Evolutionary conservation across 2,113 vertebrate genomes (phyloP).

Genomic region (Thymallus thymallus): DNA sequence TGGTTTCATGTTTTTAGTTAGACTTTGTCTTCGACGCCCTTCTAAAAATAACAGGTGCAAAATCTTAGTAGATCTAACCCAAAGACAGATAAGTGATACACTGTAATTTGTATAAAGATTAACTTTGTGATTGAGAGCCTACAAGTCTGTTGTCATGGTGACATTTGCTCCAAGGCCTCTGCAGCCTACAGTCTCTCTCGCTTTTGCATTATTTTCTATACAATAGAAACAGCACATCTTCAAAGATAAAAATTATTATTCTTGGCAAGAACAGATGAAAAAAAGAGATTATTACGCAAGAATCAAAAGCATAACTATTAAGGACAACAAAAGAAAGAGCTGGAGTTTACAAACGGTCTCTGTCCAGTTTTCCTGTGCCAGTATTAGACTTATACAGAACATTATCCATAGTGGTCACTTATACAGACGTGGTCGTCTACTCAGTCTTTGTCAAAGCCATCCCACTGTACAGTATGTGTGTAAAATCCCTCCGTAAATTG

Average conservation of each 20-base stretch:
- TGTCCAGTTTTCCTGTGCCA: conserved; percentile 52
- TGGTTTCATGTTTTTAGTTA: conserved; percentile 62
- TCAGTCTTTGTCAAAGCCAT: conserved; percentile 66
- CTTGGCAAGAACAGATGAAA: conserved; percentile 57
- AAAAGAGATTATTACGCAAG: conserved; percentile 52
- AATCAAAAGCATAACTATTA: conserved; percentile 64
- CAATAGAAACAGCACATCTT: conserved; percentile 74
- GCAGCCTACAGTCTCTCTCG: conserved; percentile 63
- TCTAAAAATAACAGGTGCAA: conserved; percentile 71
- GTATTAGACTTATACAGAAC: conserved; percentile 55
- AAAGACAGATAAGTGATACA: conserved; percentile 69
- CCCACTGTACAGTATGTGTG: conserved; percentile 51
- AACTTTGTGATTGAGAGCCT: conserved; percentile 64
- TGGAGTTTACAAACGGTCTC: conserved; percentile 53
- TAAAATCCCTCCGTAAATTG: conserved; percentile 59
- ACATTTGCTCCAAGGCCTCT: conserved; percentile 65
- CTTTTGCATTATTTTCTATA: conserved; percentile 73
- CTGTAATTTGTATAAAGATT: conserved; percentile 65
- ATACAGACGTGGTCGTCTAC: conserved; percentile 57
- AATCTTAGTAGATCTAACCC: conserved; percentile 69
- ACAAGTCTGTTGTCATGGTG: conserved; percentile 71
- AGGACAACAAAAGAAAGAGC: conserved; percentile 49
- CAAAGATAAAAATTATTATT: conserved; percentile 73
- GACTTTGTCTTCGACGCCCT: conserved; percentile 57
- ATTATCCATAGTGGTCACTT: conserved; percentile 62